Conservation (phyloP, 2,888 invertebrate species). For the Athalia rosae region DNA sequence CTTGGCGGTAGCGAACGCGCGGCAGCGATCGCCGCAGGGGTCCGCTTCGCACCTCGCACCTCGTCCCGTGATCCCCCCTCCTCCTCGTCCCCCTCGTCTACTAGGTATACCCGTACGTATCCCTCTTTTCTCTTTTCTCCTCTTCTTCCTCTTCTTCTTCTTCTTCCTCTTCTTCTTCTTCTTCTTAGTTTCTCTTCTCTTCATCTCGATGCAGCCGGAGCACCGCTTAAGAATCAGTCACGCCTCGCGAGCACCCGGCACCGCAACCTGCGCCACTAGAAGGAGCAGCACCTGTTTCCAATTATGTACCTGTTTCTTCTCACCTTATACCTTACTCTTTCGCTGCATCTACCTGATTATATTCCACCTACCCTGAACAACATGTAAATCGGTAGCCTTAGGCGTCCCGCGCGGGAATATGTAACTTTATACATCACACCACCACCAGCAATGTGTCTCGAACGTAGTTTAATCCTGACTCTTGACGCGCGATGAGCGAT, state of each 20-base stretch:
- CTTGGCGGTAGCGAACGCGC: conserved; percentile 6
- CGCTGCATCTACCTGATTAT: not conserved
- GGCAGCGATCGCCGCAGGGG: conserved; percentile 41
- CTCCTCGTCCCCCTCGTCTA: not conserved
- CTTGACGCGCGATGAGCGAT: conserved; percentile 38
- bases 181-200: not conserved
- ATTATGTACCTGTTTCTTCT: conserved; percentile 47
- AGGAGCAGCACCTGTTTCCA: conserved; percentile 44
- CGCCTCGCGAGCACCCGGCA: conserved; percentile 34
- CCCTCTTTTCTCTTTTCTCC: conserved; percentile 1
- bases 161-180: not conserved
- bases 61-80: conserved; percentile 32
- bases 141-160: not conserved
- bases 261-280: not conserved
- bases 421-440: not conserved
- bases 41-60: conserved; percentile 43
- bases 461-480: too few species aligned
- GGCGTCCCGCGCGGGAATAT: not conserved
- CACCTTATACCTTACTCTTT: conserved; percentile 39
- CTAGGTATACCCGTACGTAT: not conserved
- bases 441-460: not conserved
- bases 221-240: conserved; percentile 42
- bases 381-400: conserved; percentile 46
- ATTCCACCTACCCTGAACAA: not conserved
- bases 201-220: not conserved